Evolutionary conservation across 1,140 invertebrate species (phyloP).

Genomic region (Brachionus sp.): DNA sequence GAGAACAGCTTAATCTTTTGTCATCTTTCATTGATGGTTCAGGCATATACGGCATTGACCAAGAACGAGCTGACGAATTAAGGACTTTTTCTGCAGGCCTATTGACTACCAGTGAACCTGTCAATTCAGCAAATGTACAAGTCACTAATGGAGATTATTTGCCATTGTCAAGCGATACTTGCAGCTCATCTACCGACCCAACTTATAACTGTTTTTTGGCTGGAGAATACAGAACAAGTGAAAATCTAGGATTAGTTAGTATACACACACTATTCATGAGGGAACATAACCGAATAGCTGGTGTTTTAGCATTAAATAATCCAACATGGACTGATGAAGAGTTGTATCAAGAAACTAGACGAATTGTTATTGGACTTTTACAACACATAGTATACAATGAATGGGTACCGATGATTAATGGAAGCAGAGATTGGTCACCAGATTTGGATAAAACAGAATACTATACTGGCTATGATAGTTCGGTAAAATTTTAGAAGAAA

Average conservation of each 20-base stretch:
- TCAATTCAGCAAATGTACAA: background rate
- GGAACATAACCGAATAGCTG: slow-evolving; percentile 51
- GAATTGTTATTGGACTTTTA: slow-evolving; percentile 81
- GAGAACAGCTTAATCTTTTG: slow-evolving; percentile 71
- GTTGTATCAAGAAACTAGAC: slow-evolving; percentile 69
- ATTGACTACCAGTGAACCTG: background rate
- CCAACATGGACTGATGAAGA: slow-evolving; percentile 48
- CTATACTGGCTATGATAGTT: background rate
- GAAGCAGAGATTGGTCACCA: slow-evolving; percentile 52
- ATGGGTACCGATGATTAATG: slow-evolving; percentile 84
- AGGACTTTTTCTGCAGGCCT: slow-evolving; percentile 6
- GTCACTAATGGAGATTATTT: background rate
- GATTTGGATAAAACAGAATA: background rate
- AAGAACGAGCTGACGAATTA: slow-evolving; percentile 3
- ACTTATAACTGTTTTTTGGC: slow-evolving; percentile 20
- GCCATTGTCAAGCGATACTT: background rate
- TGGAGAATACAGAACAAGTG: slow-evolving; percentile 22
- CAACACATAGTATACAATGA: slow-evolving; percentile 92
- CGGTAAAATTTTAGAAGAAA: background rate
- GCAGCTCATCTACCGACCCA: background rate
- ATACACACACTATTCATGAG: slow-evolving; percentile 72
- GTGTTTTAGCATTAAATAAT: slow-evolving; percentile 44
- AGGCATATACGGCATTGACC: slow-evolving; percentile 69
- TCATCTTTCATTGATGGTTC: slow-evolving; percentile 80
- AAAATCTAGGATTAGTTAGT: background rate